Base-by-base conservation (phyloP, 1,140 invertebrate species). In the Nephila pilipes region DNA sequence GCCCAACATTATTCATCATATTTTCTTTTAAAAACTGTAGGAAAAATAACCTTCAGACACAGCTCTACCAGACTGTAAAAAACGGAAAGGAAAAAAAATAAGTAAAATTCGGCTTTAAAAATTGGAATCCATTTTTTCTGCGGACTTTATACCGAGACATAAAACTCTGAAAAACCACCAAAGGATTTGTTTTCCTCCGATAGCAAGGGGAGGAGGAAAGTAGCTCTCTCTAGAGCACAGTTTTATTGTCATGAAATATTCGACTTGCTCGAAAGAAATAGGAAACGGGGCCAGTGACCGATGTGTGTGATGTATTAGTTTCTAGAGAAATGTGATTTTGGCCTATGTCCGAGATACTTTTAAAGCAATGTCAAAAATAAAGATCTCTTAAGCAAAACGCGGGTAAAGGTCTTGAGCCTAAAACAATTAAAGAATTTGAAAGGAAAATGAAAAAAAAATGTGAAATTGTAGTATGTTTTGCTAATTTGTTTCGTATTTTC, bases 191-290 rank as follows among this genome's bases (percentile, higher is more conserved):
- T 81, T 81, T 46, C 36, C 79, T 25, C 83, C 16, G 20, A n/a
- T n/a, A n/a, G n/a, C n/a, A n/a, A n/a, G n/a, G n/a, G 32, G 29
- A 20, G 32, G 29, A 18, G 22, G 29, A 16, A 32, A n/a, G 20
- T 79, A 16, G 20, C 29, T 57, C 12, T 36, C 38, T 36, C 60
- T 85, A 85, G 54, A 57, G 83, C 55, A 85, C 22, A 16, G 83
- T 85, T 85, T 85, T 85, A 85, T 60, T 85, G 83, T 85, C 83
- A 60, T 85, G 83, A 85, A 85, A 85, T 60, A 85, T 85, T 54
- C 83, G 57, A 46, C n/a, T 58, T 29, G 29, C 57, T 20, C 20
- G 29, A 29, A 58, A 85, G 57, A 57, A 85, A 85, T 81, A 81
- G 79, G 79, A 81, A 81, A 81, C 36, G 38, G 14, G 20, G 79